These are phyloP conservation scores for Bagarius yarrelli DNA, from an alignment of 2,113 vertebrate species.

Conservation along the genomic window DNA sequence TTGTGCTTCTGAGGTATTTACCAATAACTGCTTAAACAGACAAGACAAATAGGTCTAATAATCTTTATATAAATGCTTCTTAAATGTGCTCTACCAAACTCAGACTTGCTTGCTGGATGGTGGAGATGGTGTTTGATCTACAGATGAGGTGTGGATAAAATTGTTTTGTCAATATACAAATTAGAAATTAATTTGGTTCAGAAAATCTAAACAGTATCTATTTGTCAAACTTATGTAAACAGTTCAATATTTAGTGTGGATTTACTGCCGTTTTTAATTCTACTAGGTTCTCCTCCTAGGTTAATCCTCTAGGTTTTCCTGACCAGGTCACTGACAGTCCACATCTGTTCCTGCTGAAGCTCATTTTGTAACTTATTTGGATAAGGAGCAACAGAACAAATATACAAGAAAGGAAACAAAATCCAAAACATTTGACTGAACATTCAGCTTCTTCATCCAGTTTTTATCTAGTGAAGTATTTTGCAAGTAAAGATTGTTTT, in stretches of 20 bases:
- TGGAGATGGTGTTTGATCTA: conserved; percentile 69
- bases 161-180: background rate
- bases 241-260: background rate
- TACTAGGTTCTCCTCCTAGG: too few relatives aligned
- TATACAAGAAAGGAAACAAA: background rate
- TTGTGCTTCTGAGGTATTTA: conserved; percentile 66
- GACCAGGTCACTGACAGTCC: background rate
- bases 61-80: background rate
- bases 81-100: background rate
- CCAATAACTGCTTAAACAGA: too few relatives aligned
- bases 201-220: background rate
- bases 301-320: background rate
- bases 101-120: conserved; percentile 71
- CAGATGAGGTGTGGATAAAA: conserved; percentile 56
- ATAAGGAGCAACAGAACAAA: background rate
- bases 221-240: background rate
- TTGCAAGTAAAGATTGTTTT: background rate
- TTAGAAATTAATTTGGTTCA: background rate
- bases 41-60: background rate
- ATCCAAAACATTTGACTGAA: background rate
- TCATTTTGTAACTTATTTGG: background rate
- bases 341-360: background rate
- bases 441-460: background rate
- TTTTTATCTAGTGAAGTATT: background rate
- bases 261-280: background rate